phyloP scores from a whole-genome alignment of 2,113 vertebrate genomes.

The Uria aalge region DNA sequence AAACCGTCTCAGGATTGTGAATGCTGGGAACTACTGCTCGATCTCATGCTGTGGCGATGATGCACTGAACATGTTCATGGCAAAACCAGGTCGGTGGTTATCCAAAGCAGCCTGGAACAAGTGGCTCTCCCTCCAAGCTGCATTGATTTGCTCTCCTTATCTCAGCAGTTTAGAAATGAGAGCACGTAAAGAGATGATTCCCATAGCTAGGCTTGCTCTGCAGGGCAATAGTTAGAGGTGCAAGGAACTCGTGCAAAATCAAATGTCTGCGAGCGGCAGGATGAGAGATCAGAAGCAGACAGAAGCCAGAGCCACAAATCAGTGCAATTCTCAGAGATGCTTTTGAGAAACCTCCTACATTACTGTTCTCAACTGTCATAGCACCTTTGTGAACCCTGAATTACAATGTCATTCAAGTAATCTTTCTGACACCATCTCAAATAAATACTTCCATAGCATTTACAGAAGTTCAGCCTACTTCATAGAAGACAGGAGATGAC shows the following conservation, averaged over 20 bases:
- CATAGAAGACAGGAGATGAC: not conserved
- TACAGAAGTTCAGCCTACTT: not conserved
- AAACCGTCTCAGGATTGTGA: not conserved
- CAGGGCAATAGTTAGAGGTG: not conserved
- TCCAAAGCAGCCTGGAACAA: not conserved
- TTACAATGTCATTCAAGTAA: not conserved
- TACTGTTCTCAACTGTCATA: not conserved
- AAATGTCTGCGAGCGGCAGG: not conserved
- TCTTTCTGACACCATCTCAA: not conserved
- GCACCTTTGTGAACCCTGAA: not conserved
- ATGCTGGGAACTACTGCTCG: not conserved
- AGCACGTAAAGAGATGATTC: not conserved
- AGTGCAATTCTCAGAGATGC: not conserved
- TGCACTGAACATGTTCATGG: not conserved
- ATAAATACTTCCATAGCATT: not conserved
- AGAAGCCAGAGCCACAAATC: not conserved
- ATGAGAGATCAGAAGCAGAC: not conserved
- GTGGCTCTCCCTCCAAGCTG: not conserved
- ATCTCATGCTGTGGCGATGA: not conserved
- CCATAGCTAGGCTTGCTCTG: not conserved
- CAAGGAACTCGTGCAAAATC: not conserved
- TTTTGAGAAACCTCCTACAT: not conserved
- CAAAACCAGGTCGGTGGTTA: not conserved
- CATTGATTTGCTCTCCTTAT: not conserved
- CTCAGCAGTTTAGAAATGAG: not conserved